A percentile compares a stretch with the other conserved stretches of the same genome.
phyloP scores from a whole-genome alignment of 2,113 vertebrate species.

The Grammomys surdaster region DNA sequence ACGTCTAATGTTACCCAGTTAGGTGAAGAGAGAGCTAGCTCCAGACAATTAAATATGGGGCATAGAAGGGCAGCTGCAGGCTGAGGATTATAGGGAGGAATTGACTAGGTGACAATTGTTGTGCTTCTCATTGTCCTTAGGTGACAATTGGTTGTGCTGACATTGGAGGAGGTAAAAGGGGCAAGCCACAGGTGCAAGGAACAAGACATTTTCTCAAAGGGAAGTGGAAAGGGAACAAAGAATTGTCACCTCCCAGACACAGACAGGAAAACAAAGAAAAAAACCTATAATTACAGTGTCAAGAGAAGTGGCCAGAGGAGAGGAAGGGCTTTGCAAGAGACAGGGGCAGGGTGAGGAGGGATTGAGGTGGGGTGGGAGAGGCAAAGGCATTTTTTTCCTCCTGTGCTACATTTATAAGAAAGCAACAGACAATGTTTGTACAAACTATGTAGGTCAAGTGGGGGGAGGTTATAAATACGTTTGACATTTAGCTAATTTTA shows the following conservation, averaged over 20 bases:
- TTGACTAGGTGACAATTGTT: neutral
- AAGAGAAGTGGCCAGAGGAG: slow-evolving; percentile 31
- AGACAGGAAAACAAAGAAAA: slow-evolving; percentile 39
- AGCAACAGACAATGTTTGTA: slow-evolving; percentile 33
- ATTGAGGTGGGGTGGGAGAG: neutral
- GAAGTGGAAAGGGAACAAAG: slow-evolving; percentile 45
- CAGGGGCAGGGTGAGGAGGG: neutral
- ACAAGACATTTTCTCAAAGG: slow-evolving; percentile 3
- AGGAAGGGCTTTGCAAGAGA: neutral
- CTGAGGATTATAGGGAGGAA: neutral
- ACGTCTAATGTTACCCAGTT: neutral
- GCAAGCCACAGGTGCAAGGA: slow-evolving; percentile 20
- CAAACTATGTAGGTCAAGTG: slow-evolving; percentile 10
- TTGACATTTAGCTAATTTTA: slow-evolving; percentile 65
- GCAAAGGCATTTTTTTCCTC: neutral
- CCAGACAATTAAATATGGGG: neutral
- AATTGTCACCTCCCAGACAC: slow-evolving; percentile 12
- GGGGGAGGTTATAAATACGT: slow-evolving; percentile 44
- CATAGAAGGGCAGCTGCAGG: neutral
- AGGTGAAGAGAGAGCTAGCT: neutral
- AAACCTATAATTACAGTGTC: slow-evolving; percentile 29
- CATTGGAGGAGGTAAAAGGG: neutral
- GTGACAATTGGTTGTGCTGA: neutral
- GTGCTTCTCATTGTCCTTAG: slow-evolving; percentile 32
- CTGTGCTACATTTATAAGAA: slow-evolving; percentile 34